Conservation (phyloP, 1,140 invertebrate genomes). For the Drosophila repletoides region DNA sequence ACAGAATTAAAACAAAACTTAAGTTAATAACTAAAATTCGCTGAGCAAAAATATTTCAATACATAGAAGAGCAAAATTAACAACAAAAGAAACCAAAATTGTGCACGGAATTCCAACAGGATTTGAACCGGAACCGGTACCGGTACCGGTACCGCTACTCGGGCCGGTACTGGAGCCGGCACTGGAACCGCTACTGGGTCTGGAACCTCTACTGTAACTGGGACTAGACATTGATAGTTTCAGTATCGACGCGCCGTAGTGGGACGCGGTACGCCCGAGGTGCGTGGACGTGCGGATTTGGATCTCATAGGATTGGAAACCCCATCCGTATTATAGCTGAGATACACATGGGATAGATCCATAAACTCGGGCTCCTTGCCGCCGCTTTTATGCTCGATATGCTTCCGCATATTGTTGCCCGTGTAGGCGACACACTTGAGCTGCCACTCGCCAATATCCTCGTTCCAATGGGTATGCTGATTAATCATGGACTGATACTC, state of each 20-base stretch:
- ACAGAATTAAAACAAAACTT: slow-evolving; percentile 32
- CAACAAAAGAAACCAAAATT: slow-evolving; percentile 54
- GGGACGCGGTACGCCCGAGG: slow-evolving; percentile 76
- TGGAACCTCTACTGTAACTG: neutral
- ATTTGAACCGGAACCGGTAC: slow-evolving; percentile 16
- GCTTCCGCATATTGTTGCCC: slow-evolving; percentile 98
- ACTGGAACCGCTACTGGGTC: neutral
- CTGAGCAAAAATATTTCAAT: slow-evolving; percentile 58
- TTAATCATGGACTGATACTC: slow-evolving; percentile 97
- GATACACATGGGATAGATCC: slow-evolving; percentile 81
- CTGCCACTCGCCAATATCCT: slow-evolving; percentile 99
- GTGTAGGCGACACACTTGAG: slow-evolving; percentile 99
- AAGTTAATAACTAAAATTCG: slow-evolving; percentile 41
- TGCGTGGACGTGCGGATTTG: slow-evolving; percentile 74
- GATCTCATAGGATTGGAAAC: slow-evolving; percentile 72
- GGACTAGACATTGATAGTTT: slow-evolving; percentile 29
- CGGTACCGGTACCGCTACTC: neutral
- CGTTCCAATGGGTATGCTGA: slow-evolving; percentile 97
- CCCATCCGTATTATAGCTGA: slow-evolving; percentile 78
- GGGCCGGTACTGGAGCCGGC: neutral
- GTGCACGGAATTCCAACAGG: slow-evolving; percentile 25
- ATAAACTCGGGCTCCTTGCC: slow-evolving; percentile 79
- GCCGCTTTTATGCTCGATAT: slow-evolving; percentile 69
- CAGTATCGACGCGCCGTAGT: slow-evolving; percentile 80
- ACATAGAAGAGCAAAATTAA: slow-evolving; percentile 50